Evolutionary conservation across 2,797 vertebrate species (phyloP), one percentile per base, ranked within the genome.

Genomic region (Cirrhinus molitorella): DNA sequence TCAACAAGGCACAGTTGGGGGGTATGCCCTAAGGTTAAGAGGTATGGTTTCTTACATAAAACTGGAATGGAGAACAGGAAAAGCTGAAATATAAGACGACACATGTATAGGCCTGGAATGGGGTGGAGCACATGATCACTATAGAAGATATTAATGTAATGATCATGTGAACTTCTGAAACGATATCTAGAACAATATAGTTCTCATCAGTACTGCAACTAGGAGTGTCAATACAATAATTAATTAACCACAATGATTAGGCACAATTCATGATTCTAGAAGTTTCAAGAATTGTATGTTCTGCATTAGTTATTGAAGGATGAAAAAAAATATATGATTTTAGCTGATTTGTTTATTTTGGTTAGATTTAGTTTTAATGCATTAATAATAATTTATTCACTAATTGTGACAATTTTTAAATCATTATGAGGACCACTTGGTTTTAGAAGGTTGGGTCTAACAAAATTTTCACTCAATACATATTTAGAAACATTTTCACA

Each of bases 1-100:
- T 28, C 47, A 51, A 40, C 47, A 73, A 73, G 14, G 70, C 70
- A 72, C 70, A 43, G 21, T 14, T 68, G 66, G 23, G 23, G 51
- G 9, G 45, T 51, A 72, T 31, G 43, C 19, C 21, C 66, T 68
- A 10, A 6, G 21, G 37, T 70, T 73, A 73, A 73, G 23, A 73
- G 45, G 14, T 25, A 21, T 9, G 45, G 8, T 25, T 51, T 73
- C 28, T 19, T 28, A 71, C 4, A 70, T 45, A 31, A 73, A 73
- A 51, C 21, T 49, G 13, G 14, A 19, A 73, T 21, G 8, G 9
- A 51, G 70, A 51, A 49, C 45, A 72, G 47, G 47, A 71, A 37
- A 71, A 28, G 11, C 61, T 65, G 25, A 31, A 63, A 17, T 17
- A 63, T 63, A 31, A 63, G 59, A 28, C 7, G 59, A 28, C 59